Evolutionary conservation across 2,797 vertebrate species (phyloP), one percentile per base, ranked within the genome.

Genomic region (Syngnathus rostellatus): DNA sequence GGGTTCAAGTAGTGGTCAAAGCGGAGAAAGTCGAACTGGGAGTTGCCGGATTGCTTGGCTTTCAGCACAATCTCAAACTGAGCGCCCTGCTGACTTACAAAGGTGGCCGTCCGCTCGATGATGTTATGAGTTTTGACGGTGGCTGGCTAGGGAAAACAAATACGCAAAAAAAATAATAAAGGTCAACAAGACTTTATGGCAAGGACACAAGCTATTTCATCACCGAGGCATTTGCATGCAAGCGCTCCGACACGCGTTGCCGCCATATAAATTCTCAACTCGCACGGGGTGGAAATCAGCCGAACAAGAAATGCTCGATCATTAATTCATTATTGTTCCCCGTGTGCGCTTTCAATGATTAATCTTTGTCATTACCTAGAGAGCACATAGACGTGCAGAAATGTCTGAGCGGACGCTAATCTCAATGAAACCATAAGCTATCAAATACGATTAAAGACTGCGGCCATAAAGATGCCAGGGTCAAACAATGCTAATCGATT

Each of bases 1-100:
- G 97, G 97, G 76, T 99, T 99, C 87, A 99, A 91, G 89, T 99
- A 99, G 88, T 99, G 97, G 85, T 99, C 97, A 46, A 99, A 99
- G 0, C 96, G 90, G 62, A 99, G 86, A 66, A 99, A 99, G 87
- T 99, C 97, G 66, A 99, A 99, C 84, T 99, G 97, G 0, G 97
- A 98, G 90, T 99, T 99, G 0, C 92, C 86, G 0, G 96, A 78
- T 82, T 99, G 97, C 85, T 98, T 97, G n/a, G 96, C 94, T 87
- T 99, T 99, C 67, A 99, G 88, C 89, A 99, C 97, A 0, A 99
- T 99, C 83, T 99, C 97, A 84, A 99, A 99, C 81, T 98, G 97
- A 17, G 94, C 95, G 5, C 97, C 97, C 77, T 99, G 97, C 81
- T 96, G 95, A 88, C 92, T 94, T 70, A 99, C 97, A 2, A 99